Base-by-base conservation (phyloP, 2,888 invertebrate genomes). In the Tortricodes alternella region DNA sequence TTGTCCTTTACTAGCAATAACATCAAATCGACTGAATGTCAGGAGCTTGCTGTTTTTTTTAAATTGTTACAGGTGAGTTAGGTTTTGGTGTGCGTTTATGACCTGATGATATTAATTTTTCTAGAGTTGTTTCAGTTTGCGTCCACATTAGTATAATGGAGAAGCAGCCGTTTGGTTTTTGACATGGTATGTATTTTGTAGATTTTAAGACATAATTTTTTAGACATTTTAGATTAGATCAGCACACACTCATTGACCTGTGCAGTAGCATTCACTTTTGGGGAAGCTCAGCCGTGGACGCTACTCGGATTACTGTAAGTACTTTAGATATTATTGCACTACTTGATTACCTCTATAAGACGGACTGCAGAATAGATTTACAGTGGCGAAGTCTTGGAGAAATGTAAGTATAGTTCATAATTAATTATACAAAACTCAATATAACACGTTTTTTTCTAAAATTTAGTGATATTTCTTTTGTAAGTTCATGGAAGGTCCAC, bases 91-190 rank as follows among this genome's bases (percentile, higher is more conserved):
- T n/a, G n/a, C n/a, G n/a, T n/a, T n/a, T n/a, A n/a, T n/a, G n/a
- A 8, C 13, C 46, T 32, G 18, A 23, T 21, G 2, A 8, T 29
- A 11, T 15, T 24, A 7, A 9, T 49, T 49, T 29, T n/a, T 41
- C n/a, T 41, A 55, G 48, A 8, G 9, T 55, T 37, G 55, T 55
- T 55, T 43, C 55, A 55, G 55, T 35, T 27, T 2, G 27, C n/a
- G 11, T 11, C 21, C 11, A 7, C 11, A 21, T 6, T 29, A 13
- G 8, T 18, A 37, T n/a, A 24, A 13, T 35, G 35, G 13, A 35
- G n/a, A 19, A 41, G 48, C 23, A 51, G 41, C 16, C 11, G 34
- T 32, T 24, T 23, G 15, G 15, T 48, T 5, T 27, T 41, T 2
- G 21, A 13, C 9, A 15, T 3, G 53, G 48, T 43, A 55, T 16